phyloP scores from a whole-genome alignment of 2,113 vertebrate species.

The Calidris pugnax region DNA sequence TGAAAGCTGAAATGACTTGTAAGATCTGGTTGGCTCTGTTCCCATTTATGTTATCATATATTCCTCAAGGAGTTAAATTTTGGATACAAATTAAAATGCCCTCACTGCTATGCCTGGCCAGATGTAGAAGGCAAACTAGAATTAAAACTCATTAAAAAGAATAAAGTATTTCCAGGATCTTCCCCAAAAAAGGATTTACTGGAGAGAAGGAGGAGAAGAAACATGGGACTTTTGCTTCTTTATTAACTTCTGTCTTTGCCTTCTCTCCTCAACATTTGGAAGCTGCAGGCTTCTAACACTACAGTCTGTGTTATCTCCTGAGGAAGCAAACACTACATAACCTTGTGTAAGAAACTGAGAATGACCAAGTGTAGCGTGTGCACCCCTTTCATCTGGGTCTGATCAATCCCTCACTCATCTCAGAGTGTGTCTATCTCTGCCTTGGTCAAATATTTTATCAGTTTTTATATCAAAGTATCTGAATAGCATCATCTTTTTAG shows the following conservation, averaged over 20 bases:
- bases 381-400: background rate
- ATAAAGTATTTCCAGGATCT: background rate
- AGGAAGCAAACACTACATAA: background rate
- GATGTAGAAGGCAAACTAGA: background rate
- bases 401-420: background rate
- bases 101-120: background rate
- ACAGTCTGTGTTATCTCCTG: background rate
- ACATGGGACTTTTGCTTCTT: background rate
- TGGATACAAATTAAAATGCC: background rate
- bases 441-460: background rate
- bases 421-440: background rate
- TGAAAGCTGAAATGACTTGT: background rate
- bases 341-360: background rate
- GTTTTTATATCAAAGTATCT: background rate
- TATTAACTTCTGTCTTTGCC: background rate
- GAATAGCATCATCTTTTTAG: background rate
- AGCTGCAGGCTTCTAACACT: background rate
- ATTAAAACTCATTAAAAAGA: background rate
- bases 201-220: background rate
- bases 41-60: background rate
- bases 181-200: background rate
- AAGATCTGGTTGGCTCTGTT: background rate
- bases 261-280: background rate
- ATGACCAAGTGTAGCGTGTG: accelerated
- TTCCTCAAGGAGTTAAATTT: background rate